phyloP scores from a whole-genome alignment of 2,113 vertebrate species.

The Lycaon pictus region DNA sequence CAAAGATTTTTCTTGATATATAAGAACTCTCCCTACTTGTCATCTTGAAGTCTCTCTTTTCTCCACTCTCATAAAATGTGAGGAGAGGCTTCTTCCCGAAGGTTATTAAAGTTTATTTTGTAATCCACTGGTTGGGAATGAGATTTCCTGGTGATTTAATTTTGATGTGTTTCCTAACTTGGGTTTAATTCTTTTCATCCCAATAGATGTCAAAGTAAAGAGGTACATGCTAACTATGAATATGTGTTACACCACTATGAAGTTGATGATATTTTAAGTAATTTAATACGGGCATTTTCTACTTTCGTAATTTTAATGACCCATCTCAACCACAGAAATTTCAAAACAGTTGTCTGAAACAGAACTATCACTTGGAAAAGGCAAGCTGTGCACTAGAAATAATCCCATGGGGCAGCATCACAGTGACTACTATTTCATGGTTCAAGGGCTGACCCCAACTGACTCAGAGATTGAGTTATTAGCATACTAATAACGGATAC shows the following conservation, averaged over 20 bases:
- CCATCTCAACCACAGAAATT: neutral
- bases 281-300: conserved; percentile 39
- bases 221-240: neutral
- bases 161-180: conserved; percentile 59
- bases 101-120: conserved; percentile 52
- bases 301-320: conserved; percentile 55
- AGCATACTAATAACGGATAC: neutral
- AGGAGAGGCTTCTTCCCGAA: conserved; percentile 35
- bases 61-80: neutral
- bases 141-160: conserved; percentile 64
- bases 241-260: neutral
- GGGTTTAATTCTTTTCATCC: conserved; percentile 58
- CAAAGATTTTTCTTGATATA: conserved; percentile 2
- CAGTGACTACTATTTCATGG: neutral
- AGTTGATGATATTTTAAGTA: conserved; percentile 59
- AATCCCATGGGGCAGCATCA: neutral
- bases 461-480: neutral
- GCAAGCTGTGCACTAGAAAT: neutral
- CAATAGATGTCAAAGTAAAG: conserved; percentile 21
- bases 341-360: conserved; percentile 21
- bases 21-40: neutral
- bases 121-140: conserved; percentile 19
- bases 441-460: neutral
- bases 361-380: neutral
- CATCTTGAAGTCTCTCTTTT: conserved; percentile 50